These are phyloP conservation scores for Siniperca obscura DNA, from an alignment of 2,797 vertebrate genomes.

Conservation along the genomic window DNA sequence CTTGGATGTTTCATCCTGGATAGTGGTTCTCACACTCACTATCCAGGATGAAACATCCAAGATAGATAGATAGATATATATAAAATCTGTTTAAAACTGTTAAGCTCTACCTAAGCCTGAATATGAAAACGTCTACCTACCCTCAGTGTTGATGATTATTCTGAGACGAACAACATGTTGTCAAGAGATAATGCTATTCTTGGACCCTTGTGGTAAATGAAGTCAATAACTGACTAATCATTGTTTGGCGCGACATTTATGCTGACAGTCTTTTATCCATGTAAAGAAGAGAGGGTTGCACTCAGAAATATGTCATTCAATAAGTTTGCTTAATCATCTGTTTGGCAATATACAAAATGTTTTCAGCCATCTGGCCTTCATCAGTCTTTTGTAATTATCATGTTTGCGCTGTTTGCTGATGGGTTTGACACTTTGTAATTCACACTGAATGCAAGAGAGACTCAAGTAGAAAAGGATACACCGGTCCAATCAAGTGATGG, in stretches of 20 bases:
- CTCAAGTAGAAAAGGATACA: conserved; percentile 12
- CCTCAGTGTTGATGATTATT: not conserved
- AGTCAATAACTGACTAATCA: conserved; percentile 10
- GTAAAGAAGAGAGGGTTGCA: too few species aligned
- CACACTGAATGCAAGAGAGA: conserved; percentile 27
- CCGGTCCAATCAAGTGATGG: not conserved
- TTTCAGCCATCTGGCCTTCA: too few species aligned
- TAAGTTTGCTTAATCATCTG: too few species aligned
- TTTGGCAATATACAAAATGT: too few species aligned
- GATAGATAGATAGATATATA: too few species aligned
- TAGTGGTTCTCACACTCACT: too few species aligned
- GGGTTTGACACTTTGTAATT: conserved; percentile 45
- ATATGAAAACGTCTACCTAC: not conserved
- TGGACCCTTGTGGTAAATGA: conserved; percentile 1
- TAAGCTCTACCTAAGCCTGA: not conserved
- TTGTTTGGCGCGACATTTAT: conserved; percentile 16
- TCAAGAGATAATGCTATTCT: not conserved
- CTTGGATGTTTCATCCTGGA: too few species aligned
- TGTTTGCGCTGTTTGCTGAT: conserved; percentile 39
- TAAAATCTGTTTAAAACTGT: not conserved
- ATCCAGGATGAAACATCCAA: too few species aligned
- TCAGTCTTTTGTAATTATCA: conserved; percentile 41
- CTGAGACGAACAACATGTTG: not conserved
- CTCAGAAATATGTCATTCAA: too few species aligned
- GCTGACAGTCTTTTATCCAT: not conserved